A percentile compares a stretch with the other conserved stretches of the same genome.
Evolutionary conservation across 2,797 vertebrate species (phyloP).

Genomic region (Tarsius wallacei): DNA sequence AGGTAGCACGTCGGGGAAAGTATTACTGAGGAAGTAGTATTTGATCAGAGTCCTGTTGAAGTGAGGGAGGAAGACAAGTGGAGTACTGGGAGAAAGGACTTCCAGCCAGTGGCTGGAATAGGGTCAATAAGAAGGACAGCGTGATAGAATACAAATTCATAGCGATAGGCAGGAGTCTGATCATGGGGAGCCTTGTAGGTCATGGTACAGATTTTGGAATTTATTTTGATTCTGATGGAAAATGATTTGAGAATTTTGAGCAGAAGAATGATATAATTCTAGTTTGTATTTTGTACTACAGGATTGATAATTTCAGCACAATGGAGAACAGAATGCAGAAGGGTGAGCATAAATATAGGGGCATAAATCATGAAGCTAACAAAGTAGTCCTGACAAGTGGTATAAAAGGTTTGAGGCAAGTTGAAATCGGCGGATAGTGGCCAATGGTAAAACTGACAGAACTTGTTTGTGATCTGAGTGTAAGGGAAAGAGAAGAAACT

Average conservation of each 20-base stretch:
- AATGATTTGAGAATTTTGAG: slow-evolving; percentile 20
- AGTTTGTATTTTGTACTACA: not conserved
- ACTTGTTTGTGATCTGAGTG: not conserved
- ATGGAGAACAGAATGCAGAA: not conserved
- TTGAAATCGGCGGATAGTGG: not conserved
- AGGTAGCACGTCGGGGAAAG: not conserved
- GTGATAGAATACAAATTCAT: not conserved
- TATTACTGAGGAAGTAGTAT: not conserved
- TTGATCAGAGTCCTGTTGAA: not conserved
- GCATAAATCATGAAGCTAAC: not conserved
- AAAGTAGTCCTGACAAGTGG: slow-evolving; percentile 33
- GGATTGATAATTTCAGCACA: slow-evolving; percentile 1
- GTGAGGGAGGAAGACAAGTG: not conserved
- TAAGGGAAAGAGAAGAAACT: not conserved
- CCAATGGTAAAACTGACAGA: not conserved
- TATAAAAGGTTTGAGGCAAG: not conserved
- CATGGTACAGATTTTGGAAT: not conserved
- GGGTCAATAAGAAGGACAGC: not conserved
- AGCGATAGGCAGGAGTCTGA: not conserved
- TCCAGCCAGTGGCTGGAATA: not conserved
- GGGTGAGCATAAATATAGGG: not conserved
- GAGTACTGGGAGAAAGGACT: not conserved
- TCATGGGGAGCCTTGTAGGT: not conserved
- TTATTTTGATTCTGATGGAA: slow-evolving; percentile 17
- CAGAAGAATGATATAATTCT: not conserved